Evolutionary conservation across 2,797 vertebrate species (phyloP), one percentile per base, ranked within the genome.

Genomic region (Enteromius radiatus): DNA sequence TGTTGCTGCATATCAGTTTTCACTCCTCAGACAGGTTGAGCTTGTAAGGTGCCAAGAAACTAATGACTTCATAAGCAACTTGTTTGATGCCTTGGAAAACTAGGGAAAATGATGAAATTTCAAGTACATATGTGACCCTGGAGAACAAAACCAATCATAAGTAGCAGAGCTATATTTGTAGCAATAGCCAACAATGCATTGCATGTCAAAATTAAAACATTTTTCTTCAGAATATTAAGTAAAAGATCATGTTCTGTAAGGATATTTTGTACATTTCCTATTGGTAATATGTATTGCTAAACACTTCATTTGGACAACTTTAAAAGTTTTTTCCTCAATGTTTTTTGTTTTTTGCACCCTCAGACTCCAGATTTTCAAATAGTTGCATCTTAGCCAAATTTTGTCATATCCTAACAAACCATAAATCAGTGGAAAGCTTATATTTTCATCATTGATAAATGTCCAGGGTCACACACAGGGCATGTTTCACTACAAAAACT

Each of bases 131-230:
- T 63, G 59, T 17, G 59, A 17, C 28, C 28, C 14, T 63, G 59
- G 59, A 28, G 5, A 26, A 61, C 26, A 61, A 61, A 28, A 61
- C 0, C 59, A 63, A 5, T 63, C 5, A 1, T 7, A 1, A 15
- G 59, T 61, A 0, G 5, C 59, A 6, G 2, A 1, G 12, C 5
- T 61, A 6, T 28, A 15, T 14, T 28, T 28, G 23, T 61, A 15
- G 56, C 5, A 28, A 28, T 61, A 14, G 2, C 23, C 11, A 28
- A 28, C 4, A 28, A 14, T 61, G 26, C 2, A 61, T 15, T 61
- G 12, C 14, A 28, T 28, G 26, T 28, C 26, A 61, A 28, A 28
- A 23, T 23, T 0, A 12, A 2, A 0, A 0, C 0, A 23, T 23
- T 56, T 56, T 11, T 23, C 10, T 56, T 23, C 9, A 9, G 49